Evolutionary conservation across 1,140 invertebrate species (phyloP).

Genomic region (Eupristina koningsbergeri): DNA sequence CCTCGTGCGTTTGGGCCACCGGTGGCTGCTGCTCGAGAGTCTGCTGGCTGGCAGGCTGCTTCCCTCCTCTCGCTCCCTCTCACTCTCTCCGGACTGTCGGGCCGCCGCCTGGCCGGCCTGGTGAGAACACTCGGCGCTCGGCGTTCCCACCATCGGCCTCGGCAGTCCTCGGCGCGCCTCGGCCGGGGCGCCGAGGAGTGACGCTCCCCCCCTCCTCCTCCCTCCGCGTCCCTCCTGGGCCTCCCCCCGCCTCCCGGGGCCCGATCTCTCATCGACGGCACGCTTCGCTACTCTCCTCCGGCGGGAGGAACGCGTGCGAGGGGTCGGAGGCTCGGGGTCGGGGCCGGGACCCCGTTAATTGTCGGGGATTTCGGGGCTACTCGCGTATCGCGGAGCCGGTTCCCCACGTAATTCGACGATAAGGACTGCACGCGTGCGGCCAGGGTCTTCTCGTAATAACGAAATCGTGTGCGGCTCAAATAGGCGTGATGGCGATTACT

Average conservation of each 20-base stretch:
- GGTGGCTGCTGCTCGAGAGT: conserved; percentile 27
- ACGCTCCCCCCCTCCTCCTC: conserved; percentile 27
- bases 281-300: conserved; percentile 34
- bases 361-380: neutral
- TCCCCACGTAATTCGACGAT: conserved; percentile 38
- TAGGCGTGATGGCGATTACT: neutral
- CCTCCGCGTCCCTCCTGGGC: neutral
- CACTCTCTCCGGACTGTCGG: conserved; percentile 49
- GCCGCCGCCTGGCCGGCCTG: conserved; percentile 61
- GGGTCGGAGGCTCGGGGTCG: neutral
- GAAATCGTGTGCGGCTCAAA: neutral
- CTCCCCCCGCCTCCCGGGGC: neutral
- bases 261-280: conserved; percentile 14
- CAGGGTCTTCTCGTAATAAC: neutral
- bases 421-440: conserved; percentile 39
- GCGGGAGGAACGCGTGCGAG: conserved; percentile 27
- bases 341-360: conserved; percentile 1
- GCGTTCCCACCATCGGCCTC: conserved; percentile 73
- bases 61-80: conserved; percentile 15
- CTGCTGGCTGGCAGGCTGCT: conserved; percentile 11
- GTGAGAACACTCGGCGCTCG: conserved; percentile 72
- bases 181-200: conserved; percentile 52
- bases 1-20: conserved; percentile 41
- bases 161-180: conserved; percentile 62
- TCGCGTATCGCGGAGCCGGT: neutral